A percentile compares a stretch with the other conserved stretches of the same genome.
Conservation (phyloP, 2,888 invertebrate species). For the Baccha elongata region DNA sequence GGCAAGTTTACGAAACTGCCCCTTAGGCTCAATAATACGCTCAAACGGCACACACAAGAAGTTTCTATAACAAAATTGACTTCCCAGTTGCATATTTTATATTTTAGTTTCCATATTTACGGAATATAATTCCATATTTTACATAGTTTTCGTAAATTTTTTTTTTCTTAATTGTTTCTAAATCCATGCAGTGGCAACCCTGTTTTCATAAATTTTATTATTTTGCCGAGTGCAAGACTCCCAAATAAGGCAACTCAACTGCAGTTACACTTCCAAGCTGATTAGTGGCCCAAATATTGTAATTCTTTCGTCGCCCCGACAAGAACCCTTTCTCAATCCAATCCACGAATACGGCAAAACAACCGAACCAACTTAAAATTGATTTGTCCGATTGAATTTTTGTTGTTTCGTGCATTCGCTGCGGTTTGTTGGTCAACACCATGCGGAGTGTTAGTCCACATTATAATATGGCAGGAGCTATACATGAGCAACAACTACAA, state of each 20-base stretch:
- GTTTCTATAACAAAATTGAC: no score
- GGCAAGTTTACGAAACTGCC: no score
- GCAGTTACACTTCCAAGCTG: slow-evolving; percentile 70
- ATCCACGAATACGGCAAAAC: slow-evolving; percentile 15
- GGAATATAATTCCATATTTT: no score
- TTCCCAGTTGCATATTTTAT: no score
- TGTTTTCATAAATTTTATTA: no score
- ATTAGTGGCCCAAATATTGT: slow-evolving; percentile 59
- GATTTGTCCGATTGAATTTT: slow-evolving; percentile 72
- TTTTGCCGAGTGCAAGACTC: no score
- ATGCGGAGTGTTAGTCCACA: slow-evolving; percentile 17
- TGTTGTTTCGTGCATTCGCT: slow-evolving; percentile 49
- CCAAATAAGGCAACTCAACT: slow-evolving; percentile 29
- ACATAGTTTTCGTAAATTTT: no score
- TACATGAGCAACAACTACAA: background rate
- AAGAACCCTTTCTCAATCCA: background rate
- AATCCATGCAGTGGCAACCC: background rate
- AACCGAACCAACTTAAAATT: slow-evolving; percentile 55
- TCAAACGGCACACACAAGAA: no score
- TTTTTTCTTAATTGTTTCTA: no score
- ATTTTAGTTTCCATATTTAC: no score
- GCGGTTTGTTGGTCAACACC: slow-evolving; percentile 61
- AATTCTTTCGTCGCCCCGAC: background rate
- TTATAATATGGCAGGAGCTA: no score
- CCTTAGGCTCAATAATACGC: no score